Evolutionary conservation across 2,797 vertebrate genomes (phyloP).

Genomic region (Sciaenops ocellatus): DNA sequence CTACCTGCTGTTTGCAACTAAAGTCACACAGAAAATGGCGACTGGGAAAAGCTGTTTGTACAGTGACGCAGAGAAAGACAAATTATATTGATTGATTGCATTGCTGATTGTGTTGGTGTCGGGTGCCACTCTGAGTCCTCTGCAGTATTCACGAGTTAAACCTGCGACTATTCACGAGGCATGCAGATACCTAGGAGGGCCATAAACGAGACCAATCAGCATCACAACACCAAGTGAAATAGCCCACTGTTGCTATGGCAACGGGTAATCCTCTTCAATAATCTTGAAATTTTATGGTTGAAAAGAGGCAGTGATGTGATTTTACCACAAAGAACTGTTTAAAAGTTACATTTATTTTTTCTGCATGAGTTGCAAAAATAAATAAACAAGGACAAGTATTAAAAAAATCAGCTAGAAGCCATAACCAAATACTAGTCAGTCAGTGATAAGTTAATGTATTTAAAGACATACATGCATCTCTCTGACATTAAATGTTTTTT

Average conservation of each 20-base stretch:
- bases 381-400: background rate
- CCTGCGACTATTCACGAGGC: conserved; percentile 52
- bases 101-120: conserved; percentile 15
- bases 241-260: conserved; percentile 72
- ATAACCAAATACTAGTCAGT: background rate
- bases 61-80: background rate
- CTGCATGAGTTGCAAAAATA: background rate
- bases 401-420: background rate
- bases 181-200: conserved; percentile 44
- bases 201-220: conserved; percentile 62
- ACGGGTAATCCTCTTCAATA: conserved; percentile 56
- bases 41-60: background rate
- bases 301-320: conserved; percentile 32
- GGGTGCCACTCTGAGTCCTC: conserved; percentile 13
- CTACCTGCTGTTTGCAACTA: background rate
- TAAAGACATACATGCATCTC: background rate
- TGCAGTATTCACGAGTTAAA: conserved; percentile 48
- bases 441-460: background rate
- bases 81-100: background rate
- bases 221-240: conserved; percentile 50
- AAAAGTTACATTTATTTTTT: background rate
- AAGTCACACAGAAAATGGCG: conserved; percentile 1
- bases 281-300: conserved; percentile 33
- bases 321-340: conserved; percentile 23
- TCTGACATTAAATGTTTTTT: background rate